Evolutionary conservation across 2,888 invertebrate genomes (phyloP).

Genomic region (Notocelia uddmanniana): DNA sequence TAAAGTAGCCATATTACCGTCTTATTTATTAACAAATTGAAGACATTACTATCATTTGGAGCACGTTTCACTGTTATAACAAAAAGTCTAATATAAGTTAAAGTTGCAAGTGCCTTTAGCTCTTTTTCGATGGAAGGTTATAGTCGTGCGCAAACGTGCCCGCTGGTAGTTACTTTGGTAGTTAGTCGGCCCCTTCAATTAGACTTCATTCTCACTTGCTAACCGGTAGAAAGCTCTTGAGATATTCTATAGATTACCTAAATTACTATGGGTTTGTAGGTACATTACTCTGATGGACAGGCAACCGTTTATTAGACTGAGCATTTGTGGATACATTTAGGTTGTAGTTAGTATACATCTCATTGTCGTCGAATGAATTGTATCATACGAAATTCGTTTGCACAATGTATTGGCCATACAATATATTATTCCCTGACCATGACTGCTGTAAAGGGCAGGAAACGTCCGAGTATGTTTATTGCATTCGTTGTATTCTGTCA

Average conservation of each 20-base stretch:
- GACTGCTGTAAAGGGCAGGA: too few relatives aligned
- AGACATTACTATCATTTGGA: conserved; percentile 29
- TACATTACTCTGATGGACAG: conserved; percentile 2
- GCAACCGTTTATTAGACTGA: conserved; percentile 4
- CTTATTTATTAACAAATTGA: conserved; percentile 32
- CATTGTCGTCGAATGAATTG: too few relatives aligned
- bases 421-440: too few relatives aligned
- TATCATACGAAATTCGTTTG: too few relatives aligned
- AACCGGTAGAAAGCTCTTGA: conserved; percentile 58
- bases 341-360: too few relatives aligned
- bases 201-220: conserved; percentile 51
- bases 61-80: not conserved
- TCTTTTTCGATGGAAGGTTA: not conserved
- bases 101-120: not conserved
- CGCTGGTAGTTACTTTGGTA: conserved; percentile 8
- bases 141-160: conserved; percentile 12
- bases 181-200: conserved; percentile 35
- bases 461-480: too few relatives aligned
- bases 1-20: conserved; percentile 22
- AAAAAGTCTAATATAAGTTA: not conserved
- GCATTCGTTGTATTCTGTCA: not conserved
- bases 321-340: not conserved
- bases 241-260: conserved; percentile 48
- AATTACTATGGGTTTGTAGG: conserved; percentile 9
- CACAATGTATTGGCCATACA: too few relatives aligned